These are phyloP conservation scores for Antennarius striatus DNA, from an alignment of 2,113 vertebrate species.

Conservation along the genomic window DNA sequence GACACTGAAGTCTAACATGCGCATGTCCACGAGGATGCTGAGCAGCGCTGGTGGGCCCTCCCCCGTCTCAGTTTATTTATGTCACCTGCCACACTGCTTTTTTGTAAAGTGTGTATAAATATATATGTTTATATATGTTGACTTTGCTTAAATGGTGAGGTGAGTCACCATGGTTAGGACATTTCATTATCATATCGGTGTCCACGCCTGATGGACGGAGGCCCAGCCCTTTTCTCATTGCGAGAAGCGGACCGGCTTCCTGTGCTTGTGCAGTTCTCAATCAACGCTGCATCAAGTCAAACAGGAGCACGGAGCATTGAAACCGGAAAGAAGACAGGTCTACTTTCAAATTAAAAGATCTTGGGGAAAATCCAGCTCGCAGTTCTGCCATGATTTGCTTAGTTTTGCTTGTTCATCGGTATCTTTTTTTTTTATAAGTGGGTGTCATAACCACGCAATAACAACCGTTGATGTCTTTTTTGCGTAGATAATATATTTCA, in stretches of 20 bases:
- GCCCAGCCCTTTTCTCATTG: constrained; percentile 60
- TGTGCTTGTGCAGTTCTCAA: constrained; percentile 50
- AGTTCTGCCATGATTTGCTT: too few species aligned
- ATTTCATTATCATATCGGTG: neutral
- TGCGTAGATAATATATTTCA: too few species aligned
- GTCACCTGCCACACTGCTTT: neutral
- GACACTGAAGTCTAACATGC: constrained; percentile 47
- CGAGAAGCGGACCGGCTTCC: constrained; percentile 62
- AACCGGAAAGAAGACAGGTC: constrained; percentile 6
- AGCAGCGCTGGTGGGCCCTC: neutral
- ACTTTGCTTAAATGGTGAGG: too few species aligned
- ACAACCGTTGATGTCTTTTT: too few species aligned
- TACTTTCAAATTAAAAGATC: constrained; percentile 25
- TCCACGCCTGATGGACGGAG: constrained; percentile 22
- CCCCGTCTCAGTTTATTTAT: neutral
- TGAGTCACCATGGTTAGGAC: too few species aligned
- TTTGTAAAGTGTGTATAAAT: neutral
- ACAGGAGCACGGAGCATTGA: neutral
- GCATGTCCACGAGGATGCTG: constrained; percentile 53
- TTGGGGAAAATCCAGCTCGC: too few species aligned
- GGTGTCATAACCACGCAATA: too few species aligned
- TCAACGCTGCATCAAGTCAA: constrained; percentile 33
- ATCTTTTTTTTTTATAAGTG: too few species aligned
- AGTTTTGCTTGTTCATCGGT: too few species aligned
- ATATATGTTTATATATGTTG: too few species aligned